These are phyloP conservation scores for Drosophila atroscutellata DNA, from an alignment of 2,888 invertebrate species.

Conservation along the genomic window DNA sequence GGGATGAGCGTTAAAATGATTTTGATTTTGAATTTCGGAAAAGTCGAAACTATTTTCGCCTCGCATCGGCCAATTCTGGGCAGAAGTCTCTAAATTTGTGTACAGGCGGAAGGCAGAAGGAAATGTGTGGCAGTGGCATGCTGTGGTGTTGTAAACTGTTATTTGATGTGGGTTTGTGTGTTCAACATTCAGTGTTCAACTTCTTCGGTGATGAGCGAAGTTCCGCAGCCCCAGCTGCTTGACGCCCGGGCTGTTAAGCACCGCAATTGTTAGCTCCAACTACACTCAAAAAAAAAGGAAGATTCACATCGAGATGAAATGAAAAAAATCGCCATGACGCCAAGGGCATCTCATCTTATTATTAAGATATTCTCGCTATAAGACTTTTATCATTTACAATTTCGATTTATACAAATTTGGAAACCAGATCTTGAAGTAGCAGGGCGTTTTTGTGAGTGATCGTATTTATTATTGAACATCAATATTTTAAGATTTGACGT, in stretches of 20 bases:
- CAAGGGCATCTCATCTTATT: no score
- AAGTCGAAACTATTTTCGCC: background rate
- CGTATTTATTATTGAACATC: background rate
- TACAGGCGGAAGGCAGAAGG: constrained; percentile 37
- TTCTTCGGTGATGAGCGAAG: constrained; percentile 23
- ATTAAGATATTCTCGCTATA: background rate
- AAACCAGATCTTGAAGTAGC: background rate
- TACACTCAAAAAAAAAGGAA: background rate
- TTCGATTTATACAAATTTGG: background rate
- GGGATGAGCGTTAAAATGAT: background rate
- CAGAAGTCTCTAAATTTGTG: constrained; percentile 33
- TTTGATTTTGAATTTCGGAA: background rate
- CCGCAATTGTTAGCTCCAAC: constrained; percentile 9
- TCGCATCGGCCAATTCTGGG: constrained; percentile 25
- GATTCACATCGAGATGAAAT: background rate
- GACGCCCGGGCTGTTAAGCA: constrained; percentile 19
- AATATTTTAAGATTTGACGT: background rate
- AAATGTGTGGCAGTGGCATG: constrained; percentile 58
- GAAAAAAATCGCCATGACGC: background rate
- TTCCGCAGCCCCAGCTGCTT: constrained; percentile 48
- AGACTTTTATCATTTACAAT: background rate
- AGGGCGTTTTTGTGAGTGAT: background rate
- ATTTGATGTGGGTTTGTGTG: constrained; percentile 73
- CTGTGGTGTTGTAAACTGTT: constrained; percentile 68
- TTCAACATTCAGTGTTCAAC: constrained; percentile 25